A percentile compares a stretch with the other conserved stretches of the same genome.
Conservation (phyloP, 2,113 vertebrate species). For the Nicator chloris region DNA sequence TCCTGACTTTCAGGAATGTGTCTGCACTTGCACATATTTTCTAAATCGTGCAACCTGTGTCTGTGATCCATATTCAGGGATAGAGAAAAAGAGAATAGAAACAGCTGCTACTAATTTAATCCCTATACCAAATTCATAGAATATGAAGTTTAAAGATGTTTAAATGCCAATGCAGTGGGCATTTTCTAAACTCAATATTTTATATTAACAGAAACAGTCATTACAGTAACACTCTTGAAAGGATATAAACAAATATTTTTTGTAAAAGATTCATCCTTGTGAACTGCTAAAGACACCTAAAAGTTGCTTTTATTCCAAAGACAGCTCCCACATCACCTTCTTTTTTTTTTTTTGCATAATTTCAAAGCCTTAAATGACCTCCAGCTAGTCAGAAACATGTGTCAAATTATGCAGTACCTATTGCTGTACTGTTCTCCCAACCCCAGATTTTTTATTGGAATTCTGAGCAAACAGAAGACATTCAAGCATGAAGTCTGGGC, state of each 20-base stretch:
- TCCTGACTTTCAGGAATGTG: neutral
- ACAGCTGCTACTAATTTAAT: neutral
- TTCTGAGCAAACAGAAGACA: neutral
- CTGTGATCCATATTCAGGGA: neutral
- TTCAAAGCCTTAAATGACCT: neutral
- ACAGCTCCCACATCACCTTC: neutral
- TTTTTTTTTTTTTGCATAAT: neutral
- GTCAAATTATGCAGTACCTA: neutral
- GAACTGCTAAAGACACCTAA: neutral
- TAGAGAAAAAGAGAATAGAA: neutral
- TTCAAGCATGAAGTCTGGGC: neutral
- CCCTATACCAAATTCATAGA: neutral
- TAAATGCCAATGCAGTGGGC: neutral
- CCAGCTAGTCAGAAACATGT: neutral
- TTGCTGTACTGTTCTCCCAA: neutral
- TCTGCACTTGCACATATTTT: neutral
- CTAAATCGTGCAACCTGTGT: fast-evolving
- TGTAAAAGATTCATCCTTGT: neutral
- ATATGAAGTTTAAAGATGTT: neutral
- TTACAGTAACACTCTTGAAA: neutral
- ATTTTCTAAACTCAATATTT: neutral
- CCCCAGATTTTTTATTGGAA: neutral
- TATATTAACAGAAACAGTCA: neutral
- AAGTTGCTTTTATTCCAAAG: neutral
- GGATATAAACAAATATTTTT: neutral